Evolutionary conservation across 2,113 vertebrate genomes (phyloP).

Genomic region (Rostratula benghalensis): DNA sequence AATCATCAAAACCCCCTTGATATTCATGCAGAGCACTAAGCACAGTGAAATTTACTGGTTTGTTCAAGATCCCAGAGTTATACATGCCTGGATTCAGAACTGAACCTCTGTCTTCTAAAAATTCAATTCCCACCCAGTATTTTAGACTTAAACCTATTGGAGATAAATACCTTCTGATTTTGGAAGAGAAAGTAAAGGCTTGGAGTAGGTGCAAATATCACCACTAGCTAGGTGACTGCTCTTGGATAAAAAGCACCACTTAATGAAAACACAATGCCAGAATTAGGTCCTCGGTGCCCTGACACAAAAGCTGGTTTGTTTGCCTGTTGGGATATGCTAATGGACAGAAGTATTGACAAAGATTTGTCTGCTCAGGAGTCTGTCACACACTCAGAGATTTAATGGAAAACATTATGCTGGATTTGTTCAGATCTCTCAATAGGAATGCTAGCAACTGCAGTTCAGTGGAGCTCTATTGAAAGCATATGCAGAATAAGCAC

Average conservation of each 20-base stretch:
- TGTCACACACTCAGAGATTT: neutral
- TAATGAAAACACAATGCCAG: neutral
- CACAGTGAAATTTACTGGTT: neutral
- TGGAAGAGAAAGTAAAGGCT: neutral
- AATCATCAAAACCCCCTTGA: neutral
- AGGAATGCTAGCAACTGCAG: neutral
- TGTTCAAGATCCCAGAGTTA: neutral
- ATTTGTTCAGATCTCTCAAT: neutral
- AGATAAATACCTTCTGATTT: neutral
- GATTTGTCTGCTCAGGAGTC: neutral
- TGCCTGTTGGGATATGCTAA: neutral
- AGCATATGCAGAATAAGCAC: neutral
- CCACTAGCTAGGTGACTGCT: neutral
- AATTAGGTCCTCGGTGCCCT: neutral
- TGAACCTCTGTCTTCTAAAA: neutral
- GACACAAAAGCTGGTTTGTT: neutral
- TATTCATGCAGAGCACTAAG: neutral
- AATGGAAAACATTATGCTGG: neutral
- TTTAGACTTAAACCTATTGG: neutral
- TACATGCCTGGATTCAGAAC: neutral
- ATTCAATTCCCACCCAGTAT: neutral
- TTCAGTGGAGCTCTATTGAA: conserved; percentile 17
- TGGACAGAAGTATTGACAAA: neutral
- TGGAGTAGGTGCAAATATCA: neutral
- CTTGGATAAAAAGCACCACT: neutral